Conservation (phyloP, 2,888 invertebrate genomes). For the Sinotaia quadrata region DNA sequence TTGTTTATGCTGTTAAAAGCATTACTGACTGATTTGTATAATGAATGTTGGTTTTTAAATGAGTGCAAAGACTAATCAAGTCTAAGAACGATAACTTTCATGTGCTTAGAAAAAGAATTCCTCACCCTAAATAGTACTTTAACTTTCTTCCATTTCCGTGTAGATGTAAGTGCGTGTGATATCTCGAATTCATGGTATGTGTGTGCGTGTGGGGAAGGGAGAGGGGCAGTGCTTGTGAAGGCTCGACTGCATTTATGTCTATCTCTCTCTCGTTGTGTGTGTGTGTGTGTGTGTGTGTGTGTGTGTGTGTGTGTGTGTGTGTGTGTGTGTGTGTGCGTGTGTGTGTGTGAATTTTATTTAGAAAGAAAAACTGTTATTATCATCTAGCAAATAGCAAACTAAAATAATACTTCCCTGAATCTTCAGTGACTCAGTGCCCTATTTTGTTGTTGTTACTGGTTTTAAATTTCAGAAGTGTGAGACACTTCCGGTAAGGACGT, state of each 20-base stretch:
- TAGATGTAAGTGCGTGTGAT: neutral
- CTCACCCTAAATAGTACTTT: too few species aligned
- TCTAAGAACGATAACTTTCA: too few species aligned
- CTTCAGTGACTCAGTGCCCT: neutral
- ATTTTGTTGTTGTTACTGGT: neutral
- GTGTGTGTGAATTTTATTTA: neutral
- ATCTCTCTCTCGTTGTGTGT: neutral
- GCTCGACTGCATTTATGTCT: neutral
- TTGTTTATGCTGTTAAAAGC: too few species aligned
- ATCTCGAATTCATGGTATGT: neutral
- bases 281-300: neutral
- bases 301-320: neutral
- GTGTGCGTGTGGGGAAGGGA: neutral
- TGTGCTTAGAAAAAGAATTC: too few species aligned
- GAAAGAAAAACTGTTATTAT: too few species aligned
- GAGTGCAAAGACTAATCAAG: too few species aligned
- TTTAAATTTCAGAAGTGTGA: neutral
- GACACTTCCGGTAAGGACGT: too few species aligned
- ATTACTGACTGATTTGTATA: too few species aligned
- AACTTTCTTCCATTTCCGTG: too few species aligned
- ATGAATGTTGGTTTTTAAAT: too few species aligned
- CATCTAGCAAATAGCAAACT: too few species aligned
- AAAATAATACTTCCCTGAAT: too few species aligned
- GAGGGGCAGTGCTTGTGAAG: neutral
- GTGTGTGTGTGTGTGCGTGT: conserved; percentile 7